Evolutionary conservation across 1,140 invertebrate species (phyloP).

Genomic region (Bombus polaris): DNA sequence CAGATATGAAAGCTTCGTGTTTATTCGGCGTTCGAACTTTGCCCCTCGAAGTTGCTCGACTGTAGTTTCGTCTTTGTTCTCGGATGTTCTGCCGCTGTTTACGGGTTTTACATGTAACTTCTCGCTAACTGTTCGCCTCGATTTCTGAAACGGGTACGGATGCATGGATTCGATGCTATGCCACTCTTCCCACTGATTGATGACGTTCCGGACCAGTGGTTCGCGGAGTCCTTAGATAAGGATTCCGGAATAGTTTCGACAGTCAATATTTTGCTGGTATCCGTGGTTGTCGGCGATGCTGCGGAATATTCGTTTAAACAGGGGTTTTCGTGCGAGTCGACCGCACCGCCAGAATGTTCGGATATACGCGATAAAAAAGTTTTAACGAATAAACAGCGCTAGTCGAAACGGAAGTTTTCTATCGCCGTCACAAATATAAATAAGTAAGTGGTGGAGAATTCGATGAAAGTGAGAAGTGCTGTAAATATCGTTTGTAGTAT

Average conservation of each 20-base stretch:
- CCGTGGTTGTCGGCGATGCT: neutral
- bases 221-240: conserved; percentile 11
- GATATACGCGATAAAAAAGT: neutral
- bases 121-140: conserved; percentile 7
- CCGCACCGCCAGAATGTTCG: too few relatives aligned
- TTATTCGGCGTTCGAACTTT: neutral
- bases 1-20: neutral
- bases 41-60: neutral
- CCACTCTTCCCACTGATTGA: conserved; percentile 20
- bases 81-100: neutral
- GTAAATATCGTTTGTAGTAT: too few relatives aligned
- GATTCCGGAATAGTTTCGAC: conserved; percentile 4
- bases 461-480: neutral
- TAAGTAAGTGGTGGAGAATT: neutral
- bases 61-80: neutral
- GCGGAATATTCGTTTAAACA: neutral
- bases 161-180: conserved; percentile 1
- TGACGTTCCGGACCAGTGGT: conserved; percentile 16
- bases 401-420: neutral
- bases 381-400: neutral
- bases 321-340: neutral
- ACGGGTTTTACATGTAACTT: neutral
- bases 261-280: conserved; percentile 12
- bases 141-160: neutral
- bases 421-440: neutral